Percentiles rank a stretch among this genome's conserved stretches.
These are phyloP conservation scores for Chorisops tibialis DNA, from an alignment of 2,888 invertebrate species.

Conservation along the genomic window DNA sequence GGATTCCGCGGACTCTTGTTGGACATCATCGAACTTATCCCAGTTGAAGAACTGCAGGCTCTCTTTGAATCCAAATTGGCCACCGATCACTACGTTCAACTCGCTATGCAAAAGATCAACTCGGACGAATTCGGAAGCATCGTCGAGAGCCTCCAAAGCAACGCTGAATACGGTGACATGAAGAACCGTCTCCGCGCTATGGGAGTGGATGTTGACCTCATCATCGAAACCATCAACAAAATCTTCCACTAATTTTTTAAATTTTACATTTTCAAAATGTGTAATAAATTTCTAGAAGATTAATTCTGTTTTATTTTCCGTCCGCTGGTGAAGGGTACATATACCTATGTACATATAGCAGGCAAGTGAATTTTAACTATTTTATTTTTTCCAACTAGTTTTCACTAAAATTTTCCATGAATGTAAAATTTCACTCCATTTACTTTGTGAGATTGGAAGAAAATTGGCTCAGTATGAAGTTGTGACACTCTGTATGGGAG, in stretches of 20 bases:
- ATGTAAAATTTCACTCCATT: no score
- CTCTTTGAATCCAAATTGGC: conserved; percentile 20
- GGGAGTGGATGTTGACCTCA: conserved; percentile 24
- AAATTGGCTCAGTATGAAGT: no score
- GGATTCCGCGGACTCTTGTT: conserved; percentile 19
- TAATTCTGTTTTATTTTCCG: no score
- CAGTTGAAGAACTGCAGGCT: conserved; percentile 16
- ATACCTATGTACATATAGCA: no score
- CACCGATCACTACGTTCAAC: conserved; percentile 21
- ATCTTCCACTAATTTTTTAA: conserved; percentile 7
- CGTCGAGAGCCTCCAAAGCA: conserved; percentile 14
- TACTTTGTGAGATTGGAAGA: no score
- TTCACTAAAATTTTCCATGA: no score
- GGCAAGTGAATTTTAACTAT: no score
- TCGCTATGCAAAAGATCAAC: conserved; percentile 22
- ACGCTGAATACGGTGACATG: conserved; percentile 21
- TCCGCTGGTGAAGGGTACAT: no score
- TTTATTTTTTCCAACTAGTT: no score
- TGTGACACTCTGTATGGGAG: no score
- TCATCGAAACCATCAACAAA: conserved; percentile 25
- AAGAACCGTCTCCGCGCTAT: conserved; percentile 8
- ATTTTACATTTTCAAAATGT: no score
- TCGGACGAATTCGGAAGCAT: conserved; percentile 26
- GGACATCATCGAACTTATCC: conserved; percentile 26
- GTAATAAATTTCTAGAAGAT: no score